Evolutionary conservation across 1,140 invertebrate species (phyloP), one percentile per base, ranked within the genome.

Genomic region (Cyphomyrmex costatus): DNA sequence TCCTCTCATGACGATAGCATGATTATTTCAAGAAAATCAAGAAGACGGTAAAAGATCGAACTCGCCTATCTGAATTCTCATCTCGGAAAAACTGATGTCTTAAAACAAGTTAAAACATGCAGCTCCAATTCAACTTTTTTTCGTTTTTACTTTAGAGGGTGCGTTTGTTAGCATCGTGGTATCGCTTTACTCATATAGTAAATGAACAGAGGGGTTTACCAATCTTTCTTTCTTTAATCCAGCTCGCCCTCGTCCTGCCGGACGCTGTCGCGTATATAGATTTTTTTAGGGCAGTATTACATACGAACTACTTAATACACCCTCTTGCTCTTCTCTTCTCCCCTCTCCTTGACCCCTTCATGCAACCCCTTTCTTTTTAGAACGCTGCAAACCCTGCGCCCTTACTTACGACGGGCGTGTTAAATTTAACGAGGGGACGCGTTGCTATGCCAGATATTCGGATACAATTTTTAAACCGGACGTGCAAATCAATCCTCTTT

Each of bases 241-340:
- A 76, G 70, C 79, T 76, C 53, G 60, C 87, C 80, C 76, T 88
- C 65, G 82, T 66, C 77, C 63, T 56, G 85, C 68, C 68, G 78
- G 63, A 86, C 79, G 66, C 70, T 42, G 66, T 61, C 76, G 76
- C 82, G 90, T 89, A 91, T 89, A 91, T 91, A 88, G 90, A 91
- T 91, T 91, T 91, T 83, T 91, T 91, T 82, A 88, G 86, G 88
- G 85, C 88, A 85, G 76, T 88, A 84, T 90, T 90, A 90, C 88
- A 86, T 61, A 78, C 88, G 61, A 79, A 88, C 89, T 90, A 88
- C 89, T 90, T 90, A 90, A 85, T 88, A 87, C 86, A 88, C 86
- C 86, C 66, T 86, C 70, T 84, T 85, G 76, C 74, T 82, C 89
- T 78, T 21, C 46, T 36, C 61, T 33, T 51, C 71, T 42, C 65